Evolutionary conservation across 1,140 invertebrate species (phyloP).

Genomic region (Dermatophagoides farinae): DNA sequence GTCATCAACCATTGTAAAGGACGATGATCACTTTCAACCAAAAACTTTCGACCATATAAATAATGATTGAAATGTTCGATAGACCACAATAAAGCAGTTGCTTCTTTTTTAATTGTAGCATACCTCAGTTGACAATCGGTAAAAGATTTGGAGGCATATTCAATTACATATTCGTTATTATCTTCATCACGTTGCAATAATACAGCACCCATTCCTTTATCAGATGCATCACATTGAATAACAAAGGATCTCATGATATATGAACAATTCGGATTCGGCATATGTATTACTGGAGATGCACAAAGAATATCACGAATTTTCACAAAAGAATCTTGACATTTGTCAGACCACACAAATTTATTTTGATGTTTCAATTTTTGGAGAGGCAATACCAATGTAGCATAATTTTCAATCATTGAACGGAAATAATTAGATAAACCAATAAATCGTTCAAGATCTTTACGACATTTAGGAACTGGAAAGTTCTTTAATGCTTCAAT

Average conservation of each 20-base stretch:
- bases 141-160: slow-evolving; percentile 14
- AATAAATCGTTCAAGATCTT: slow-evolving; percentile 6
- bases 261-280: background rate
- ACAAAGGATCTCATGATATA: slow-evolving; percentile 16
- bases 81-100: slow-evolving; percentile 19
- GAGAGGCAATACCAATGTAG: slow-evolving; percentile 15
- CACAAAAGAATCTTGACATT: slow-evolving; percentile 22
- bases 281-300: slow-evolving; percentile 4
- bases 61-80: slow-evolving; percentile 18
- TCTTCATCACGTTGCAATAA: slow-evolving; percentile 8
- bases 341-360: slow-evolving; percentile 5
- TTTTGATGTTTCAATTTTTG: slow-evolving; percentile 17
- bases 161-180: slow-evolving; percentile 12
- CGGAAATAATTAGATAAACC: slow-evolving; percentile 12
- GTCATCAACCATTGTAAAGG: slow-evolving; percentile 18
- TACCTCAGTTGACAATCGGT: slow-evolving; percentile 12
- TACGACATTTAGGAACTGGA: background rate
- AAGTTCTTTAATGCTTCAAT: slow-evolving; percentile 5
- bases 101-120: slow-evolving; percentile 15
- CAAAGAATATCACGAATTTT: slow-evolving; percentile 24
- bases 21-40: slow-evolving; percentile 19
- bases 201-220: slow-evolving; percentile 15
- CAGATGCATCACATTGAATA: slow-evolving; percentile 16
- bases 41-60: slow-evolving; percentile 19
- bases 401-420: slow-evolving; percentile 10